Evolutionary conservation across 2,113 vertebrate species (phyloP).

Genomic region (Chloebia gouldiae): DNA sequence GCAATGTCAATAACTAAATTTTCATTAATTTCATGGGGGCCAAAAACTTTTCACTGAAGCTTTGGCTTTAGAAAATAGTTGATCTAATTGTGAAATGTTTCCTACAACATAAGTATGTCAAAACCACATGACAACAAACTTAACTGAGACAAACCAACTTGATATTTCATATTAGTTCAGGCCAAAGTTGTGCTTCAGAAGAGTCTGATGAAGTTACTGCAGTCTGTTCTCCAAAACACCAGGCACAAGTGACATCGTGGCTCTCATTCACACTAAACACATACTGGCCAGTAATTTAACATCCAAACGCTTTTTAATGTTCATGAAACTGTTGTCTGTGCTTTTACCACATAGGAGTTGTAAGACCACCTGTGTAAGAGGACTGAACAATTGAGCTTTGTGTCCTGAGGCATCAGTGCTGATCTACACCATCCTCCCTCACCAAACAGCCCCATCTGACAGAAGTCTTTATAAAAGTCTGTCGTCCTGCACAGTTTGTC

Average conservation of each 20-base stretch:
- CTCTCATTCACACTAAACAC: background rate
- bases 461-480: background rate
- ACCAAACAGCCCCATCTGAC: background rate
- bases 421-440: background rate
- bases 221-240: background rate
- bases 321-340: background rate
- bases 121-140: background rate
- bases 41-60: background rate
- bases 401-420: background rate
- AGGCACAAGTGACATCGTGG: background rate
- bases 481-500: background rate
- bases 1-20: background rate
- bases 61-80: background rate
- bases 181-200: background rate
- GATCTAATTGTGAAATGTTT: background rate
- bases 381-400: background rate
- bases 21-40: background rate
- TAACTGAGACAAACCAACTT: background rate
- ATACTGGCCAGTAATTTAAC: background rate
- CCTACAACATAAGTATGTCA: background rate
- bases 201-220: background rate
- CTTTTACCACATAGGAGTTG: background rate
- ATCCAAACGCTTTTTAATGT: background rate
- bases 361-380: background rate
- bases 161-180: background rate